Base-by-base conservation (phyloP, 2,113 vertebrate genomes). In the Salvelinus alpinus region DNA sequence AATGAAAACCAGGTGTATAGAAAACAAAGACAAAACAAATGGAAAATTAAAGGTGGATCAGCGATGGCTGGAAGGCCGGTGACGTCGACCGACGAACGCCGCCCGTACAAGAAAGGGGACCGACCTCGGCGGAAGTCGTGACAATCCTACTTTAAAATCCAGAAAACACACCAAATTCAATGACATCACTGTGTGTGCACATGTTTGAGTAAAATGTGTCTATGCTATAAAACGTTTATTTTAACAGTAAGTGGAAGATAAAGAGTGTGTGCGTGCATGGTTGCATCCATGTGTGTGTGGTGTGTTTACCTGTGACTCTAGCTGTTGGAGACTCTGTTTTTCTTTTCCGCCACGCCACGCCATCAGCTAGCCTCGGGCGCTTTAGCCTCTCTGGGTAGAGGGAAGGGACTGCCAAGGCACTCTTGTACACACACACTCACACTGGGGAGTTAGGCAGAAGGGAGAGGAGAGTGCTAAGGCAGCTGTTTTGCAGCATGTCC, bases 81-180 rank as follows among this genome's bases (percentile, higher is more conserved):
- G 24, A 24, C 24, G 24, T 24, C 24, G 24, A 24, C 24, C 24
- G 24, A 1, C 24, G 24, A 24, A 24, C 24, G 24, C 24, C 24
- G 24, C 24, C 24, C 24, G 24, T 1, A 24, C 24, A 24, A 24
- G 24, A 1, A 24, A 1, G 1, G 24, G 24, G 24, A 24, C 24
- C 24, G 24, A 24, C 24, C 1, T 24, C 24, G 24, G 24, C 24
- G 24, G 24, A 24, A 24, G 24, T 24, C 24, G 1, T 24, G 24
- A 24, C 24, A 73, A 71, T 73, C 75, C n/a, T 70, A 44, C 31
- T 70, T 80, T 65, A 76, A 57, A 31, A 9, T 77, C 8, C 8
- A 48, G 8, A 48, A 48, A 48, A 48, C 44, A 73, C 60, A 68
- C 70, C 77, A 44, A 68, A 48, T 78, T 78, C 76, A 74, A 79